Conservation (phyloP, 1,140 invertebrate genomes). For the Scaptomyza graminum region DNA sequence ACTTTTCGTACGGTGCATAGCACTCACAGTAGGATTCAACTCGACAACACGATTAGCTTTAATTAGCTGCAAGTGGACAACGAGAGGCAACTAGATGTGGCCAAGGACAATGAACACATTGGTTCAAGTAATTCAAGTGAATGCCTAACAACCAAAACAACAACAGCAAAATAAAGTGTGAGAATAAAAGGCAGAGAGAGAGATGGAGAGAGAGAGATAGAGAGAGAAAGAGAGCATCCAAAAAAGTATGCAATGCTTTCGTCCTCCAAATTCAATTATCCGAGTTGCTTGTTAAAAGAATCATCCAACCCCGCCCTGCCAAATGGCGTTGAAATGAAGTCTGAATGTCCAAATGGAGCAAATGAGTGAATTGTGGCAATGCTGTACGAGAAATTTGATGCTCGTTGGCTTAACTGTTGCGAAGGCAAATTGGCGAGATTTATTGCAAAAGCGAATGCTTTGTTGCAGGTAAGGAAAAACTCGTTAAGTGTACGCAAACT, state of each 20-base stretch:
- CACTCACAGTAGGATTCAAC: conserved; percentile 29
- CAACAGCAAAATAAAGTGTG: background rate
- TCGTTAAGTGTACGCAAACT: conserved; percentile 6
- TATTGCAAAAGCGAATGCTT: conserved; percentile 19
- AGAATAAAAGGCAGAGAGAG: background rate
- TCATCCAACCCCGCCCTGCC: background rate
- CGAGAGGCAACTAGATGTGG: conserved; percentile 29
- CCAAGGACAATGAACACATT: conserved; percentile 48
- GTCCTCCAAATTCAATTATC: conserved; percentile 37
- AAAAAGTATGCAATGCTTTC: conserved; percentile 36
- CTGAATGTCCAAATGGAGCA: conserved; percentile 18
- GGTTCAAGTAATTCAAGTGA: conserved; percentile 25
- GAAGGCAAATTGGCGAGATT: conserved; percentile 33
- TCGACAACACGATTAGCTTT: conserved; percentile 62
- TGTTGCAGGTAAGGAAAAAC: conserved; percentile 9
- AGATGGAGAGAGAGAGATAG: background rate
- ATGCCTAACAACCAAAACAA: conserved; percentile 9
- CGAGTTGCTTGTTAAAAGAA: conserved; percentile 2
- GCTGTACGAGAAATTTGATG: conserved; percentile 11
- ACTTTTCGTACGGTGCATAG: conserved; percentile 26
- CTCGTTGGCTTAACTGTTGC: background rate
- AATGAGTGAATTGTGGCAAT: conserved; percentile 32
- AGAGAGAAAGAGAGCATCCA: background rate
- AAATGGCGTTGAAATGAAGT: conserved; percentile 62
- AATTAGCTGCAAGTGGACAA: conserved; percentile 46